Percentiles rank a stretch among this genome's conserved stretches.
Evolutionary conservation across 1,140 invertebrate species (phyloP).

Genomic region (Papilio polytes): DNA sequence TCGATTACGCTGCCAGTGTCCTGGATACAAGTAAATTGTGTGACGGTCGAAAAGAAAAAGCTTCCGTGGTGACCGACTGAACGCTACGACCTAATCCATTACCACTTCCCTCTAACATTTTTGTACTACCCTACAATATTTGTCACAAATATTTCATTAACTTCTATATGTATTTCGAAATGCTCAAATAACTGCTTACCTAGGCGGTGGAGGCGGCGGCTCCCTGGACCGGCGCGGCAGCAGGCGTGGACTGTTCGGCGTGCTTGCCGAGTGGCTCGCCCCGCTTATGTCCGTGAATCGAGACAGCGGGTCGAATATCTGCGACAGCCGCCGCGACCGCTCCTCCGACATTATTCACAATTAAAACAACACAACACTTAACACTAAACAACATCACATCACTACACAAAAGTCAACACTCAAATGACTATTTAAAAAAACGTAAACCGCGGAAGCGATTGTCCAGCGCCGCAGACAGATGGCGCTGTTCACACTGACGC

Average conservation of each 20-base stretch:
- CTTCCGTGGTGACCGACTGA: too few relatives aligned
- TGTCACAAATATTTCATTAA: not conserved
- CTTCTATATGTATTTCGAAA: not conserved
- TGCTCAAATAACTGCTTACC: slow-evolving; percentile 55
- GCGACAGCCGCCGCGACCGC: slow-evolving; percentile 88
- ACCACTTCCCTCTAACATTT: not conserved
- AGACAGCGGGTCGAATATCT: slow-evolving; percentile 91
- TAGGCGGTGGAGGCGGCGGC: slow-evolving; percentile 84
- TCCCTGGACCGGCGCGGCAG: slow-evolving; percentile 84
- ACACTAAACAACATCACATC: slow-evolving; percentile 70
- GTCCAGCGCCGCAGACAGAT: slow-evolving; percentile 57
- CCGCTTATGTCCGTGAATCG: slow-evolving; percentile 86
- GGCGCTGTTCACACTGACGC: slow-evolving; percentile 56
- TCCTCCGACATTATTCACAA: slow-evolving; percentile 84
- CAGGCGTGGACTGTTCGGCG: slow-evolving; percentile 88
- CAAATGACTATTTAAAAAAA: slow-evolving; percentile 74
- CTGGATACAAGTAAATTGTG: too few relatives aligned
- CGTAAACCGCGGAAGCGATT: slow-evolving; percentile 61
- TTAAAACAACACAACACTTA: slow-evolving; percentile 63
- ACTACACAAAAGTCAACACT: slow-evolving; percentile 65
- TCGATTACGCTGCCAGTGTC: too few relatives aligned
- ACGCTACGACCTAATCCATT: not conserved
- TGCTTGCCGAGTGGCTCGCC: slow-evolving; percentile 84
- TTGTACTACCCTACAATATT: not conserved
- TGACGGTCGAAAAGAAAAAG: too few relatives aligned